Conservation (phyloP, 1,140 invertebrate genomes). For the Papilio aristodemus region DNA sequence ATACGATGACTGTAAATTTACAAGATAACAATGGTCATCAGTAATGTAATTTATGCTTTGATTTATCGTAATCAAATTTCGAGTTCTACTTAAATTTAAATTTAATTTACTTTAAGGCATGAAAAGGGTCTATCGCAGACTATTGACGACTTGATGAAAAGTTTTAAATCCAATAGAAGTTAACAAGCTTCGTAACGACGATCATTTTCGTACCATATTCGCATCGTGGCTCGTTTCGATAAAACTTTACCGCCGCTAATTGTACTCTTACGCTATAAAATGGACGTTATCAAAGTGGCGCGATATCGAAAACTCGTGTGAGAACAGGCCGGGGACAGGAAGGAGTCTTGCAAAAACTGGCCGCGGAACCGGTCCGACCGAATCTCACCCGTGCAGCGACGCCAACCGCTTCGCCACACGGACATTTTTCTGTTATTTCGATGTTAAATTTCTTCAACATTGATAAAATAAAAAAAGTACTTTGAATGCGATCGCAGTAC, state of each 20-base stretch:
- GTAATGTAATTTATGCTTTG: no score
- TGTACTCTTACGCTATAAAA: slow-evolving; percentile 48
- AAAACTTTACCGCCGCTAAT: slow-evolving; percentile 19
- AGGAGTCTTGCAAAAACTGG: slow-evolving; percentile 69
- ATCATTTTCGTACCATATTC: background rate
- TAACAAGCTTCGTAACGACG: slow-evolving; percentile 11
- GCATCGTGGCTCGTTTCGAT: background rate
- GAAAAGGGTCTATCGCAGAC: background rate
- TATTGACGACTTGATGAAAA: background rate
- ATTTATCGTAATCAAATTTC: no score
- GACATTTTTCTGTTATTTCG: slow-evolving; percentile 5
- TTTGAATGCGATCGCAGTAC: background rate
- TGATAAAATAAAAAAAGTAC: background rate
- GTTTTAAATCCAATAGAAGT: slow-evolving; percentile 4
- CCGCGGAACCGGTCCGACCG: slow-evolving; percentile 59
- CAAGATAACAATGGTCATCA: no score
- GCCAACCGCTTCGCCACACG: background rate
- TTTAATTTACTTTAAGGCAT: no score
- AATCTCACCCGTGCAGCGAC: slow-evolving; percentile 44
- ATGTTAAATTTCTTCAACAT: background rate
- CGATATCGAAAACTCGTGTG: slow-evolving; percentile 60
- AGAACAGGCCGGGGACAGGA: slow-evolving; percentile 59
- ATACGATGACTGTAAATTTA: no score
- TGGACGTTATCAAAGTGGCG: slow-evolving; percentile 52
- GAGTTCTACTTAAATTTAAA: no score